These are phyloP conservation scores for Aporrectodea caliginosa DNA, from an alignment of 1,140 invertebrate genomes.

Conservation along the genomic window DNA sequence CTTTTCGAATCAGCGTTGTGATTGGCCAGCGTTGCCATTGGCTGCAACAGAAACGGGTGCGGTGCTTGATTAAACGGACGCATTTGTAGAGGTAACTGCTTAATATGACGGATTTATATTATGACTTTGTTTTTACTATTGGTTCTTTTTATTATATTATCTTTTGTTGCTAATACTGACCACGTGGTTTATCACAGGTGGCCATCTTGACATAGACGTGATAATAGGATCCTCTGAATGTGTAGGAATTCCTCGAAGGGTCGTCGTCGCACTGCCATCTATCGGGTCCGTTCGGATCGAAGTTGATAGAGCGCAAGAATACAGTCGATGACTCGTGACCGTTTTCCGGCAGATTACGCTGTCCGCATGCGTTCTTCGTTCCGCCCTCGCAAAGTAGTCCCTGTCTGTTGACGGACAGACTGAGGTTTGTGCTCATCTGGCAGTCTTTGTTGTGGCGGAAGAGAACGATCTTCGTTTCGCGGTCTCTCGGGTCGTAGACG, in stretches of 20 bases:
- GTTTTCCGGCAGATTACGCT: slow-evolving; percentile 16
- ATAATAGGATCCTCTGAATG: slow-evolving; percentile 32
- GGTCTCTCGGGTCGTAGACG: slow-evolving; percentile 19
- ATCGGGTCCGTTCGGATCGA: slow-evolving; percentile 22
- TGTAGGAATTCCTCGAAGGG: slow-evolving; percentile 15
- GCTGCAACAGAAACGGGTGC: too few species aligned
- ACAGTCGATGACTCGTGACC: slow-evolving; percentile 15
- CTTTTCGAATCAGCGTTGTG: too few species aligned
- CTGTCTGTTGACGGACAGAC: slow-evolving; percentile 28
- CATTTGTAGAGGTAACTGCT: too few species aligned
- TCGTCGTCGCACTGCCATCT: slow-evolving; percentile 17
- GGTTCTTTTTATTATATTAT: too few species aligned
- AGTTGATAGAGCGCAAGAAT: slow-evolving; percentile 26
- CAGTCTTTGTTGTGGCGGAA: slow-evolving; percentile 26
- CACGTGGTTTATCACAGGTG: slow-evolving; percentile 9
- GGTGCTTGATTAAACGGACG: too few species aligned
- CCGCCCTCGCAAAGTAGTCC: slow-evolving; percentile 28
- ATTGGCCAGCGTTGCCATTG: too few species aligned
- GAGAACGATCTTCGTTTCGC: slow-evolving; percentile 2
- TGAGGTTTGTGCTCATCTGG: slow-evolving; percentile 23
- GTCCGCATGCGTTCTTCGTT: slow-evolving; percentile 29
- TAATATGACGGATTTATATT: too few species aligned
- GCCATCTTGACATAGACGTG: slow-evolving; percentile 32
- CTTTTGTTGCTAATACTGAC: slow-evolving; percentile 11
- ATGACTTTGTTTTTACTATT: too few species aligned